phyloP scores from a whole-genome alignment of 1,140 invertebrate genomes.

The Neotoxoptera formosana region DNA sequence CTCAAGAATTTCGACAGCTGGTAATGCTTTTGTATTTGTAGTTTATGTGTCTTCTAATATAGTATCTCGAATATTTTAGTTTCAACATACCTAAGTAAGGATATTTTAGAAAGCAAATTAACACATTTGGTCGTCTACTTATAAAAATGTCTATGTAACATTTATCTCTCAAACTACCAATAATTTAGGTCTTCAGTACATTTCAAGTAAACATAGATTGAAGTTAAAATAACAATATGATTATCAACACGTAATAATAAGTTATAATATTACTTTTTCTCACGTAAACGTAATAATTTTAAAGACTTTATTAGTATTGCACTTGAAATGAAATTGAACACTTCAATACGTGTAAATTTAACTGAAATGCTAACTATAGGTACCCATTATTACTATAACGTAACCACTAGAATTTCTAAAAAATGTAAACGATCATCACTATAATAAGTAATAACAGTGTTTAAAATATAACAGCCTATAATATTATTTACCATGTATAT shows the following conservation, averaged over 20 bases:
- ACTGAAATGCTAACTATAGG: neutral
- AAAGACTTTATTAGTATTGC: neutral
- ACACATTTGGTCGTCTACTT: neutral
- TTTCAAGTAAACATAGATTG: neutral
- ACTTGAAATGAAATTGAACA: neutral
- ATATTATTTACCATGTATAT: neutral
- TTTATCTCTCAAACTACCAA: neutral
- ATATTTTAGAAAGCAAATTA: neutral
- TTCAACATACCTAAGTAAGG: neutral
- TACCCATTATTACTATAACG: neutral
- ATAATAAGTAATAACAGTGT: neutral
- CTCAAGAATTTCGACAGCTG: neutral
- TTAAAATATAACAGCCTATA: neutral
- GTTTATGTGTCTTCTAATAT: no score
- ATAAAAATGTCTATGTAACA: neutral
- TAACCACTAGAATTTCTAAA: neutral
- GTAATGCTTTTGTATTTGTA: neutral
- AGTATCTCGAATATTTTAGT: neutral
- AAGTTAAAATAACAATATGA: neutral
- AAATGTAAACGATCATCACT: neutral
- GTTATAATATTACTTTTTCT: neutral
- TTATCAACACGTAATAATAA: neutral
- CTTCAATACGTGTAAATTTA: neutral
- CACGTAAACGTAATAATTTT: neutral
- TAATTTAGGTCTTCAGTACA: neutral